Conservation (phyloP, 2,113 vertebrate genomes). For the Scartelaos histophorus region DNA sequence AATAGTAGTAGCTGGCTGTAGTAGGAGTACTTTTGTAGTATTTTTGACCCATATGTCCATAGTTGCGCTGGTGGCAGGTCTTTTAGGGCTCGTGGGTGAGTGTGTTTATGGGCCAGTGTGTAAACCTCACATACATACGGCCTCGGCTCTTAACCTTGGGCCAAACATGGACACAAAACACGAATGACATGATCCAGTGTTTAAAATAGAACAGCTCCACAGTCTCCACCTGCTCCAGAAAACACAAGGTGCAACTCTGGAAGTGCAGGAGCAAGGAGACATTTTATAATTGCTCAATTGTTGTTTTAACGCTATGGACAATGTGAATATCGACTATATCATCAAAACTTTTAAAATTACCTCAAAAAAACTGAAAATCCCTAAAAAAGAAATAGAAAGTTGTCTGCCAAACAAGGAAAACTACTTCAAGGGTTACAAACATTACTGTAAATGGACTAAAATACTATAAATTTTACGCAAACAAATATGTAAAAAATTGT, state of each 20-base stretch:
- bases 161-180: conserved; percentile 17
- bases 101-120: conserved; percentile 28
- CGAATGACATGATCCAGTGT: conserved; percentile 32
- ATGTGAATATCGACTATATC: no score
- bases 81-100: conserved; percentile 14
- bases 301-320: no score
- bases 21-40: not conserved
- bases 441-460: no score
- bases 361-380: no score
- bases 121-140: conserved; percentile 14
- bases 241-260: not conserved
- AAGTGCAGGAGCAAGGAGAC: not conserved
- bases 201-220: conserved; percentile 22
- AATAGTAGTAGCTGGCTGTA: not conserved
- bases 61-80: conserved; percentile 20
- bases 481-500: no score
- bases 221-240: conserved; percentile 2
- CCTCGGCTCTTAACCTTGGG: conserved; percentile 12
- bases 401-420: no score
- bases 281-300: not conserved
- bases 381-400: no score
- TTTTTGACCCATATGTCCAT: not conserved
- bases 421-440: no score
- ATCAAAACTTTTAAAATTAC: no score
- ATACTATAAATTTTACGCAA: no score